Evolutionary conservation across 2,113 vertebrate genomes (phyloP), one percentile per base, ranked within the genome.

Genomic region (Sorex araneus): DNA sequence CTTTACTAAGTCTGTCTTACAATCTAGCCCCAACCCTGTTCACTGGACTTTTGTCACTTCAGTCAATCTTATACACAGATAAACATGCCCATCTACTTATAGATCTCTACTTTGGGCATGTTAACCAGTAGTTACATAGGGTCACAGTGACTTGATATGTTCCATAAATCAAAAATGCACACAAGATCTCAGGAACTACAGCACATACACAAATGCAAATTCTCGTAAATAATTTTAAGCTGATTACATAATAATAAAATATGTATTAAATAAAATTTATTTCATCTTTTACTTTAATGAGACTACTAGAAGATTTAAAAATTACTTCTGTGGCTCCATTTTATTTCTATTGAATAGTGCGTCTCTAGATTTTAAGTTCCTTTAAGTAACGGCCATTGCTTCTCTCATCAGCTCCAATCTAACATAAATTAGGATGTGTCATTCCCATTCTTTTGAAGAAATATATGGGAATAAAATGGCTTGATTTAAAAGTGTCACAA

Each of bases 401-500:
- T 82, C 76, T 40, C 79, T 92, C 34, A 50, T 75, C 12, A 75
- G 54, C 32, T 64, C n/a, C 32, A 27, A 34, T 75, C 45, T 79
- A 74, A 85, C 21, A 54, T 64, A 64, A 70, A 63, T 8, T 18
- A 63, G 67, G 43, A 85, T 54, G 57, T 2, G 43, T 54, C 66
- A 75, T 75, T 54, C 60, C 32, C 32, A 45, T 11, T 66, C 81
- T 43, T 77, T 85, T 74, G 36, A 45, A 63, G 9, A 73, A 80
- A 92, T 34, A 67, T 10, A 76, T 30, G 43, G 32, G 34, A 83
- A 87, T 63, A 63, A 78, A 76, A 93, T 30, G 32, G 25, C n/a
- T 77, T 78, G 45, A 74, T 74, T 86, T 83, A 92, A 89, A 89
- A 84, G 73, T 45, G 60, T 34, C 45, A n/a, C 67, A 64, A 34